Conservation (phyloP, 2,888 invertebrate species). For the Thera britannica region DNA sequence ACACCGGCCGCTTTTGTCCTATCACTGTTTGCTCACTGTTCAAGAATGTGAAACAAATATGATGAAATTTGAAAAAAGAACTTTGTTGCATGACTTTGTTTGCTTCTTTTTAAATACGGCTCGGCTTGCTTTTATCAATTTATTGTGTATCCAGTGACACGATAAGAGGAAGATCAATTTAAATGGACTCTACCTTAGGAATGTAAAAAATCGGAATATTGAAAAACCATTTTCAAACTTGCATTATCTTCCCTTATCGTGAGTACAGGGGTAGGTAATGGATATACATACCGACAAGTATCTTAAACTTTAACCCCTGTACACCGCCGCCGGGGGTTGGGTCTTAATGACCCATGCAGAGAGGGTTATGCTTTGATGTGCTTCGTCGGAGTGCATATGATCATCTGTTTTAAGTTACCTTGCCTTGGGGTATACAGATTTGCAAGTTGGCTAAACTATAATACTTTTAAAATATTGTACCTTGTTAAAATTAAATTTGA, state of each 20-base stretch:
- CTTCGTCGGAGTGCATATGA: constrained; percentile 27
- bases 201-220: constrained; percentile 4
- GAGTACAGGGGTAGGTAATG: constrained; percentile 4
- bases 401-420: constrained; percentile 32
- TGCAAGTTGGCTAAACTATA: background rate
- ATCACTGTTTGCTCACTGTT: background rate
- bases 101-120: background rate
- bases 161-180: too few relatives aligned
- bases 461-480: too few relatives aligned
- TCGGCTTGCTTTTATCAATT: too few relatives aligned
- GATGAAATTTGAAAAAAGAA: background rate
- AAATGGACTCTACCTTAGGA: too few relatives aligned
- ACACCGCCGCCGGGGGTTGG: constrained; percentile 15
- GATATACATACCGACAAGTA: constrained; percentile 19
- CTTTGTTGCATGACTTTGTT: background rate
- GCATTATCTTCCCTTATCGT: constrained; percentile 6
- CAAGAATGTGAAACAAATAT: background rate
- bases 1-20: background rate
- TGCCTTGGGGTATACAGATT: constrained; percentile 15
- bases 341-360: constrained; percentile 29
- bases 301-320: constrained; percentile 24
- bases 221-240: constrained; percentile 14
- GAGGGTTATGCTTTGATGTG: constrained; percentile 32
- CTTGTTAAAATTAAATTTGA: too few relatives aligned
- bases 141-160: too few relatives aligned